Base-by-base conservation (phyloP, 2,113 vertebrate species). In the Burhinus oedicnemus region DNA sequence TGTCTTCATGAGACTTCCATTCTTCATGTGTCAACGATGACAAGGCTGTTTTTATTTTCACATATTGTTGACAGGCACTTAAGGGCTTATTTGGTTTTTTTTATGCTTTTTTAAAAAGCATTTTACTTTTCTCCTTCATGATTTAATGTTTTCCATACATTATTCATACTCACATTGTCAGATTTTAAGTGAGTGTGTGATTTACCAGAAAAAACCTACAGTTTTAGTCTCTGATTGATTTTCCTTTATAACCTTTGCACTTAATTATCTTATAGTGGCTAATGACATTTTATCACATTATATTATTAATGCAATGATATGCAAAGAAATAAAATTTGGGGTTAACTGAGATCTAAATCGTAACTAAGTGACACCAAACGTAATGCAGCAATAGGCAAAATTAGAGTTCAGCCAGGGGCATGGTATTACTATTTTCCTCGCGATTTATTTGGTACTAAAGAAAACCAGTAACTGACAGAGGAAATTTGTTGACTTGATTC, bases 271-370 rank as follows among this genome's bases (percentile, higher is more conserved):
- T 83, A 42, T 29, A 77, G 68, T 72, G 78, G 85, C 69, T 95
- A 97, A 87, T 93, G 71, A 79, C 92, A 89, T 97, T 98, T 97
- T 91, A 90, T 83, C 45, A 68, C 38, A 52, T 90, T 89, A 66
- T 78, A 78, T 81, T 91, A 85, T 75, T 93, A 94, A 96, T 40
- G 60, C 82, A 83, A 87, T 66, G 70, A 83, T 91, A 91, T 55
- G 66, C 62, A 80, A 89, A 89, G 20, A 94, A 85, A 82, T 82
- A 68, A 82, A 81, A 85, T 65, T 89, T 79, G 60, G 40, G 38
- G 89, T 44, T 69, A 86, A 90, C 49, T 65, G 62, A 69, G 45
- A 82, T 85, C 65, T 96, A 72, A 85, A 75, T 89, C 80, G 87
- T 75, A 89, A 64, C 15, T 13, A 84, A 87, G 45, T 91, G 70